phyloP scores from a whole-genome alignment of 2,888 invertebrate genomes.

The Pocota personata region DNA sequence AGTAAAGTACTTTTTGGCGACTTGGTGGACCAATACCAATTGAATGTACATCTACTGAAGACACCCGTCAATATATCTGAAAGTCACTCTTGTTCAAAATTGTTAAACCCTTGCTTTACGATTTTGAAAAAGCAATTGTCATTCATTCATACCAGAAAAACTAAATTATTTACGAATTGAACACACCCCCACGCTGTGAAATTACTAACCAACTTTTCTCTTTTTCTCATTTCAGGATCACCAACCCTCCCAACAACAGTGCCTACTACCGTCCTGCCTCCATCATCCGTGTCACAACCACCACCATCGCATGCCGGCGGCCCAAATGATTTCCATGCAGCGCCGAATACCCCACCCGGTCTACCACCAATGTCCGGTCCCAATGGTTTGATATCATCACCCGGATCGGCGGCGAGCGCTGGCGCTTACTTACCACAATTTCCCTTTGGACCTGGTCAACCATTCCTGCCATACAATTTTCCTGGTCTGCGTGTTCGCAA shows the following conservation, averaged over 20 bases:
- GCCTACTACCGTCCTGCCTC: conserved; percentile 73
- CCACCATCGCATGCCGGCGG: conserved; percentile 69
- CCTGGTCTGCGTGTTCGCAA: conserved; percentile 80
- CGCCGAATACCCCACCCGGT: conserved; percentile 75
- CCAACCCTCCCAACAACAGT: conserved; percentile 82
- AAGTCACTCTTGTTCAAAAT: too few relatives aligned
- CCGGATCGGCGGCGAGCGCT: conserved; percentile 77
- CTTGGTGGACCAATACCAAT: too few relatives aligned
- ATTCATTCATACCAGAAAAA: too few relatives aligned
- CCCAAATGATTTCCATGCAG: conserved; percentile 74
- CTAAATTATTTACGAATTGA: background rate
- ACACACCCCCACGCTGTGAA: background rate
- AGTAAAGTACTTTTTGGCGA: too few relatives aligned
- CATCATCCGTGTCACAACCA: conserved; percentile 70
- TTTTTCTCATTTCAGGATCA: conserved; percentile 81
- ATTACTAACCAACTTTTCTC: background rate
- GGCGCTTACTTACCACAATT: conserved; percentile 84
- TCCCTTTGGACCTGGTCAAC: conserved; percentile 84
- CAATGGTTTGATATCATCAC: conserved; percentile 84
- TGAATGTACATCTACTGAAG: too few relatives aligned
- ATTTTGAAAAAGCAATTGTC: too few relatives aligned
- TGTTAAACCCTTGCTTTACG: too few relatives aligned
- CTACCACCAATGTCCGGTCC: conserved; percentile 65
- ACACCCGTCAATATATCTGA: too few relatives aligned
- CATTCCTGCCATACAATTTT: conserved; percentile 85